A percentile compares a stretch with the other conserved stretches of the same genome.
Conservation (phyloP, 2,888 invertebrate species). For the Diploptera punctata region DNA sequence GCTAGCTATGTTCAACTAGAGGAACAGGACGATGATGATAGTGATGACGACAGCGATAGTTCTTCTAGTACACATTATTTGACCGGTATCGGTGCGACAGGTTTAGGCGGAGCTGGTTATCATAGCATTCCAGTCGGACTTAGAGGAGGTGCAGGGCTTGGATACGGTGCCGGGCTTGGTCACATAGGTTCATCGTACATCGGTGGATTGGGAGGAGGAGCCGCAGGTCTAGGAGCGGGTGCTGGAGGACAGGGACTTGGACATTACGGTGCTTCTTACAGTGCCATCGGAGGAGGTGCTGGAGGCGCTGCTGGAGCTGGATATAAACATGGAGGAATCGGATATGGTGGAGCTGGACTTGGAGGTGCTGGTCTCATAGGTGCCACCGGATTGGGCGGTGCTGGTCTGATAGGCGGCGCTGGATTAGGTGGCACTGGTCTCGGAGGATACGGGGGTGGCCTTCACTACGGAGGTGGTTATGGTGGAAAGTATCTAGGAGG, state of each 20-base stretch:
- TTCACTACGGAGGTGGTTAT: background rate
- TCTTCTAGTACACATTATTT: background rate
- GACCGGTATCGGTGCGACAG: slow-evolving; percentile 9
- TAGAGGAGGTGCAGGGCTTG: background rate
- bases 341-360: slow-evolving; percentile 8
- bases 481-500: slow-evolving; percentile 30
- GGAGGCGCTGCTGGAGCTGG: slow-evolving; percentile 6
- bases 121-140: slow-evolving; percentile 6
- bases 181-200: background rate
- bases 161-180: background rate
- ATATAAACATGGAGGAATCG: background rate
- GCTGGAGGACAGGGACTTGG: background rate
- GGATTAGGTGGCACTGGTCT: background rate
- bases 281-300: background rate
- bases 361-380: background rate
- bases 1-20: slow-evolving; percentile 60
- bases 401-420: background rate
- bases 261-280: background rate
- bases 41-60: slow-evolving; percentile 5
- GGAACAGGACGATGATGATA: slow-evolving; percentile 53
- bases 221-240: background rate
- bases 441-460: background rate
- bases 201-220: background rate
- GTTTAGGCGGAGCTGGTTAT: slow-evolving; percentile 11
- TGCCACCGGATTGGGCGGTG: background rate